A percentile compares a stretch with the other conserved stretches of the same genome.
These are phyloP conservation scores for Felis catus DNA, from an alignment of 2,113 vertebrate genomes.

Conservation along the genomic window F.catus_Fca126_mat1.0 CM031418.1:66510501-66511000, in stretches of 20 bases:
- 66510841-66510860: neutral
- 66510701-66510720: neutral
- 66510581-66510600: neutral
- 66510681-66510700: neutral
- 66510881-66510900: neutral
- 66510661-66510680: neutral
- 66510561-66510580: neutral
- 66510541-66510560: neutral
- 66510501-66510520: neutral
- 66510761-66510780: neutral
- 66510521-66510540: neutral
- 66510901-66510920: neutral
- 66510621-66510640: neutral
- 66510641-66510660: neutral
- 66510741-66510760: neutral
- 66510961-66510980: neutral
- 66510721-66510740: neutral
- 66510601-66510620: neutral
- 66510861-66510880: neutral
- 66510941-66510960: neutral
- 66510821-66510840: neutral
- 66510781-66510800: neutral
- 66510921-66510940: neutral
- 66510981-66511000: neutral
- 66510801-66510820: neutral